Conservation (phyloP, 1,140 invertebrate species). For the Macrotrachela quadricornifera region DNA sequence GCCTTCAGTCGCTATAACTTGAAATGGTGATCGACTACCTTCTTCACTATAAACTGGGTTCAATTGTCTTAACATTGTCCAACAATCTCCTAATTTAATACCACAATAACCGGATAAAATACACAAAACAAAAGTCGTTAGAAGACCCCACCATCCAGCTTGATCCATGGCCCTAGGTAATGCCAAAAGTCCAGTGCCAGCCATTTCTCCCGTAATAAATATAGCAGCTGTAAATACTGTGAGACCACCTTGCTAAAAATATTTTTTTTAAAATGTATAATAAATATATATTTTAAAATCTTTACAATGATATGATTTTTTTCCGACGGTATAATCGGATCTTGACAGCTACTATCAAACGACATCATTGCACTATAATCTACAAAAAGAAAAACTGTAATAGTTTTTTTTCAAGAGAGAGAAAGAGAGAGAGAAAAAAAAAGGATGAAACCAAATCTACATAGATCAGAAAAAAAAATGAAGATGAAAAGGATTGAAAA, state of each 20-base stretch:
- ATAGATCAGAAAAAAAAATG: too few species aligned
- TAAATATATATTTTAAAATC: too few species aligned
- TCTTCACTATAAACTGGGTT: conserved; percentile 34
- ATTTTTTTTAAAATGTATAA: too few species aligned
- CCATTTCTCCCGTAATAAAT: conserved; percentile 49
- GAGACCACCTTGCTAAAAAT: conserved; percentile 14
- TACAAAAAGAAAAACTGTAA: too few species aligned
- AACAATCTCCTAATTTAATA: conserved; percentile 39
- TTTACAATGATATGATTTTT: too few species aligned
- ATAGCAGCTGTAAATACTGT: conserved; percentile 35
- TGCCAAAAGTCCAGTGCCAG: conserved; percentile 48
- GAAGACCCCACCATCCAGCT: conserved; percentile 42
- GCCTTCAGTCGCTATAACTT: conserved; percentile 41
- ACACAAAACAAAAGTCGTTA: conserved; percentile 38
- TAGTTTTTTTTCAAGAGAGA: too few species aligned
- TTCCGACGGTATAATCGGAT: too few species aligned
- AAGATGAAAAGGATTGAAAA: too few species aligned
- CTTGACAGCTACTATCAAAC: too few species aligned
- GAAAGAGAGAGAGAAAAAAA: too few species aligned
- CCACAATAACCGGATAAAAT: conserved; percentile 37
- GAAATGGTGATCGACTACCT: conserved; percentile 41
- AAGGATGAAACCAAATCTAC: too few species aligned
- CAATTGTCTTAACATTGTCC: conserved; percentile 45
- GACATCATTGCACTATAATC: too few species aligned
- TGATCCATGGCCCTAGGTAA: conserved; percentile 42